Conservation (phyloP, 2,888 invertebrate genomes). For the Lepidonotus clava region DNA sequence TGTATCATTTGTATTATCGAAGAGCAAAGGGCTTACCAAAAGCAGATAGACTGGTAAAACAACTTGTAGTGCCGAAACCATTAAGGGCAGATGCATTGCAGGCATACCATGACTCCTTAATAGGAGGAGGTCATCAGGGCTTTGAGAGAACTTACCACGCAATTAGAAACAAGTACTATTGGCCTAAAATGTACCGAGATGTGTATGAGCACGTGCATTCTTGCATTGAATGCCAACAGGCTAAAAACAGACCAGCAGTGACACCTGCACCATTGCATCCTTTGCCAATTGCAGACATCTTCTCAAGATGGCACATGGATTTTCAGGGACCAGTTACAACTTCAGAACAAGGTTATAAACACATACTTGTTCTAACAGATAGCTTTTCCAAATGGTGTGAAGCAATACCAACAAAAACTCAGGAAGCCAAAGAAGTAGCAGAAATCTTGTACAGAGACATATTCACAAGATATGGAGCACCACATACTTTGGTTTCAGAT, state of each 20-base stretch:
- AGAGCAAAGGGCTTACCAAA: background rate
- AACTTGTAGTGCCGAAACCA: background rate
- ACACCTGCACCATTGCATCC: background rate
- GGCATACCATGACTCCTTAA: background rate
- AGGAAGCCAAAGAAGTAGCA: background rate
- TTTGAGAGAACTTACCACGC: background rate
- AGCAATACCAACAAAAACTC: slow-evolving; percentile 1
- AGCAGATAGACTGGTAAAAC: slow-evolving; percentile 3
- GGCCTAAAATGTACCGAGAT: slow-evolving; percentile 15
- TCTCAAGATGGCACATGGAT: background rate
- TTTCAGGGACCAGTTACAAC: background rate
- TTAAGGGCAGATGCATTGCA: background rate
- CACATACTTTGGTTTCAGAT: background rate
- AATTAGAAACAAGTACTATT: background rate
- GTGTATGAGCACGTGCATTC: background rate
- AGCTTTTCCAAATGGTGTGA: slow-evolving; percentile 4
- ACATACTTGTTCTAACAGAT: background rate
- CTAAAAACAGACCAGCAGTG: background rate
- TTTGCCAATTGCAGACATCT: background rate
- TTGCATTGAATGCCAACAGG: background rate
- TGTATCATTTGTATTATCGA: background rate
- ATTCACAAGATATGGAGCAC: background rate
- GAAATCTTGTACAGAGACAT: slow-evolving; percentile 2
- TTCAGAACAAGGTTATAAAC: background rate
- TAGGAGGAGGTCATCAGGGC: background rate